Percentiles rank a stretch among this genome's conserved stretches.
These are phyloP conservation scores for Chelonia mydas DNA, from an alignment of 2,797 vertebrate genomes.

Conservation along the genomic window DNA sequence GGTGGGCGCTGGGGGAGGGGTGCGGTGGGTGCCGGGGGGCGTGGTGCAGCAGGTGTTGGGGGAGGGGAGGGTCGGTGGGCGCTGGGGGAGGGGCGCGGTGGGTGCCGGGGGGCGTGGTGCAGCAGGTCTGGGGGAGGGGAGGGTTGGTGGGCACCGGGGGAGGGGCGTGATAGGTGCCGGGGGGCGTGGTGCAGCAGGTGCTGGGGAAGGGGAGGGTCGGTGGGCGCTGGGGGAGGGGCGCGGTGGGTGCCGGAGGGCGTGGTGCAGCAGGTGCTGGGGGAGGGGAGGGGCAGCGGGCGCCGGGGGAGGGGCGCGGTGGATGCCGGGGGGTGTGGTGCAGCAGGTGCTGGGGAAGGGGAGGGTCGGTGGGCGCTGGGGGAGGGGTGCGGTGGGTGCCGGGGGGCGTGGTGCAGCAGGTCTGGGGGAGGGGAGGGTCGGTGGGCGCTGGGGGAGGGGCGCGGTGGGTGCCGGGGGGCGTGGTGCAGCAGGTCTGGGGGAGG, in stretches of 20 bases:
- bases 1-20: no score
- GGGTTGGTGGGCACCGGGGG: conserved; percentile 33
- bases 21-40: not conserved
- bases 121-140: conserved; percentile 51
- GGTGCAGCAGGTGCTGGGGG: no score
- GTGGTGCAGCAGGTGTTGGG: not conserved
- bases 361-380: conserved; percentile 41
- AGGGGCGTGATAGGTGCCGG: conserved; percentile 51
- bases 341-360: not conserved
- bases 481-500: no score
- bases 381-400: not conserved
- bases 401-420: conserved; percentile 47
- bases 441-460: conserved; percentile 81
- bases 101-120: conserved; percentile 38
- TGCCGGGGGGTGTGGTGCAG: no score
- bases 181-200: not conserved
- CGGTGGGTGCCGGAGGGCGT: no score
- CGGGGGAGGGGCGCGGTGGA: not conserved
- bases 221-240: no score
- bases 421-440: conserved; percentile 74
- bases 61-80: not conserved
- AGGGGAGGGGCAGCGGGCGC: not conserved
- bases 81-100: not conserved
- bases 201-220: no score
- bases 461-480: not conserved